Conservation (phyloP, 2,797 vertebrate species). For the Gymnodraco acuticeps region DNA sequence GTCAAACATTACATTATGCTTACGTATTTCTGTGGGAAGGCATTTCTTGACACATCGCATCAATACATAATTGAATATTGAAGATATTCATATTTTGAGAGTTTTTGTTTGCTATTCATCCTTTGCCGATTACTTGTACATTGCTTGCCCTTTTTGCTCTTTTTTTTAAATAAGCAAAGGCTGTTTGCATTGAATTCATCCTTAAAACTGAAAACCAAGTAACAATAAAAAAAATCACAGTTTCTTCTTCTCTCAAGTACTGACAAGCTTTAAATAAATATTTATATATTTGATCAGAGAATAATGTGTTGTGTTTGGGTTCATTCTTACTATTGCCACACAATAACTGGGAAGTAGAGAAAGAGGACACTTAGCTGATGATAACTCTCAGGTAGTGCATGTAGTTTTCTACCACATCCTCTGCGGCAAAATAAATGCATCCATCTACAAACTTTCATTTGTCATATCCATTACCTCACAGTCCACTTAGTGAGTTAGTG, state of each 20-base stretch:
- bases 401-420: constrained; percentile 12
- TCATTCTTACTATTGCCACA: not conserved
- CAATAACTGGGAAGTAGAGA: not conserved
- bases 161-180: no score
- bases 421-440: constrained; percentile 5
- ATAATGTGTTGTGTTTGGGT: not conserved
- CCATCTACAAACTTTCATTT: not conserved
- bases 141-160: no score
- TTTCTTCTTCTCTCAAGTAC: no score
- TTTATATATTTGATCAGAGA: not conserved
- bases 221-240: no score
- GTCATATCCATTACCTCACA: not conserved
- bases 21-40: not conserved
- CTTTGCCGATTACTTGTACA: no score
- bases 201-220: no score
- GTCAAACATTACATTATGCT: not conserved
- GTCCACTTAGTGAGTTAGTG: not conserved
- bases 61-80: no score
- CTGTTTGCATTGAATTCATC: no score
- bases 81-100: no score
- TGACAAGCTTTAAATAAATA: not conserved
- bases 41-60: not conserved
- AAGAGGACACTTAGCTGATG: constrained; percentile 4
- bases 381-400: not conserved
- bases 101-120: no score